phyloP scores from a whole-genome alignment of 2,797 vertebrate species.

The Trachops cirrhosus region DNA sequence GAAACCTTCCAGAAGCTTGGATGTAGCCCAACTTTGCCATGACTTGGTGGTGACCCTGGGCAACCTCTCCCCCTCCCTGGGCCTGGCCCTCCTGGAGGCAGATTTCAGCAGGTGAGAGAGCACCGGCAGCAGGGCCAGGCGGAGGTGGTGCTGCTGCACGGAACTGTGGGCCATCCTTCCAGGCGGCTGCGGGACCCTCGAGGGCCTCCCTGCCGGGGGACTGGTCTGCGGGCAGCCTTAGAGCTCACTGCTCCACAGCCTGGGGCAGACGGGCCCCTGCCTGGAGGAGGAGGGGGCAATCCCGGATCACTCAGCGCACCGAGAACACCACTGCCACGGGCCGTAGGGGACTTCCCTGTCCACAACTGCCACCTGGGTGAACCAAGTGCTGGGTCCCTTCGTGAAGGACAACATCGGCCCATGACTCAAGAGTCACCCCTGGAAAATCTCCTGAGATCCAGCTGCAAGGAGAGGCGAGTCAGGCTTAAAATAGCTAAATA shows the following conservation, averaged over 20 bases:
- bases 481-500: constrained; percentile 99
- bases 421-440: background rate
- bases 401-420: background rate
- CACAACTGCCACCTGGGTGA: background rate
- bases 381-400: background rate
- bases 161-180: rapidly evolving
- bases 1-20: background rate
- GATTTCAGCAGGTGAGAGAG: background rate
- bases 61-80: background rate
- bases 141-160: background rate
- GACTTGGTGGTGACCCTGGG: background rate
- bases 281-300: background rate
- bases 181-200: no score
- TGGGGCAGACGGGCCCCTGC: background rate
- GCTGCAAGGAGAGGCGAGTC: constrained; percentile 65
- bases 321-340: background rate
- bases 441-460: background rate
- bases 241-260: background rate
- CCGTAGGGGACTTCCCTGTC: background rate
- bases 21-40: background rate
- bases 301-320: background rate
- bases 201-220: background rate
- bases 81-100: background rate
- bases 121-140: background rate
- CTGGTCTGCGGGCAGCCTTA: background rate